Conservation (phyloP, 1,140 invertebrate species). For the Orussus abietinus region DNA sequence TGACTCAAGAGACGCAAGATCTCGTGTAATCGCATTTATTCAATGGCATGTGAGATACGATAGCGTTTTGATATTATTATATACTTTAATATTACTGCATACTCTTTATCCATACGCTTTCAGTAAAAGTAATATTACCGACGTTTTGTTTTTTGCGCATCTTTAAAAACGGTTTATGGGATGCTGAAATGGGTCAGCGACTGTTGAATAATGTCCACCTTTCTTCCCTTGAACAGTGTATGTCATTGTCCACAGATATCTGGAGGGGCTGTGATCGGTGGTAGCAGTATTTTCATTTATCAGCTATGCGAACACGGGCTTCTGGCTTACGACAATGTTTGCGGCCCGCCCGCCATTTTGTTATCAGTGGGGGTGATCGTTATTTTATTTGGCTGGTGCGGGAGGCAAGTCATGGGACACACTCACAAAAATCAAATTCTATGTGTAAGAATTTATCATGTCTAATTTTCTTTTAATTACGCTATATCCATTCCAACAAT, state of each 20-base stretch:
- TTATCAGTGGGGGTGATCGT: slow-evolving; percentile 53
- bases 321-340: slow-evolving; percentile 49
- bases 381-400: slow-evolving; percentile 51
- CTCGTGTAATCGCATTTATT: too few species aligned
- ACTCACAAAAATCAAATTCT: slow-evolving; percentile 53
- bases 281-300: slow-evolving; percentile 54
- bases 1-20: too few species aligned
- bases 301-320: slow-evolving; percentile 51
- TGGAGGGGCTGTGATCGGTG: slow-evolving; percentile 48
- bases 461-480: slow-evolving; percentile 14
- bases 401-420: slow-evolving; percentile 53
- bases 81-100: neutral
- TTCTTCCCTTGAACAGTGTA: slow-evolving; percentile 26
- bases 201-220: slow-evolving; percentile 5
- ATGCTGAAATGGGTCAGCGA: neutral
- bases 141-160: neutral
- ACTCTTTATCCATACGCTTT: neutral
- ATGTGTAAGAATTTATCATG: slow-evolving; percentile 41
- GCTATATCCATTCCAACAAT: slow-evolving; percentile 5
- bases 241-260: slow-evolving; percentile 57
- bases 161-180: neutral
- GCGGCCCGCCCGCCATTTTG: slow-evolving; percentile 49
- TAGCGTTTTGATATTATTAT: too few species aligned
- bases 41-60: too few species aligned
- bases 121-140: neutral